Evolutionary conservation across 2,797 vertebrate genomes (phyloP).

Genomic region (Macropus fuliginosus): DNA sequence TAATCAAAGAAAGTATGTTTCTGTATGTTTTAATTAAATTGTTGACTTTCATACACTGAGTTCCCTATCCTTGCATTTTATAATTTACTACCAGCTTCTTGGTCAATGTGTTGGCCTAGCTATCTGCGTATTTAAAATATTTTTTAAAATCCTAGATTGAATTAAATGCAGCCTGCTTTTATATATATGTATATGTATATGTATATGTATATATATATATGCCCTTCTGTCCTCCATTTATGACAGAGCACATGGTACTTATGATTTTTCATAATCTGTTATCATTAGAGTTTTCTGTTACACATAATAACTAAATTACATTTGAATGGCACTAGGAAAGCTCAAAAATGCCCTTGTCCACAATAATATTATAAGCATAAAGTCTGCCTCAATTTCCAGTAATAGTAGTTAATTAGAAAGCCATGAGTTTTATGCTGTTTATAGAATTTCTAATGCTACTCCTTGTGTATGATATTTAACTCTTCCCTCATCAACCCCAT

Average conservation of each 20-base stretch:
- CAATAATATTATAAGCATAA: neutral
- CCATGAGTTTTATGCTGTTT: neutral
- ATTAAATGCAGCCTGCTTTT: neutral
- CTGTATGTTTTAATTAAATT: neutral
- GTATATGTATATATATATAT: neutral
- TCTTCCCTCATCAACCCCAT: neutral
- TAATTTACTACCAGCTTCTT: constrained; percentile 38
- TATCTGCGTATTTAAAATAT: neutral
- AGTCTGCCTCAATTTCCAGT: neutral
- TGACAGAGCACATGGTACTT: neutral
- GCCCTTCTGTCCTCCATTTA: constrained; percentile 20
- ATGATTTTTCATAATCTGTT: constrained; percentile 13
- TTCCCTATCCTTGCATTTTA: constrained; percentile 23
- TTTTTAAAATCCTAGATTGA: neutral
- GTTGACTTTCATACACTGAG: neutral
- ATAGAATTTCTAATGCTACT: neutral
- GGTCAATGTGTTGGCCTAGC: neutral
- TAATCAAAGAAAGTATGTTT: constrained; percentile 2
- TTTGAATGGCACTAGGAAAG: neutral
- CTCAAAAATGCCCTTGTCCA: constrained; percentile 19
- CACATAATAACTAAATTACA: constrained; percentile 6
- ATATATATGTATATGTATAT: neutral
- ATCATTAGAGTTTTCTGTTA: neutral
- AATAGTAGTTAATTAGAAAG: neutral
- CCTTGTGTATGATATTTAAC: neutral